phyloP scores from a whole-genome alignment of 2,797 vertebrate genomes.

The Myotis vivesi region DNA sequence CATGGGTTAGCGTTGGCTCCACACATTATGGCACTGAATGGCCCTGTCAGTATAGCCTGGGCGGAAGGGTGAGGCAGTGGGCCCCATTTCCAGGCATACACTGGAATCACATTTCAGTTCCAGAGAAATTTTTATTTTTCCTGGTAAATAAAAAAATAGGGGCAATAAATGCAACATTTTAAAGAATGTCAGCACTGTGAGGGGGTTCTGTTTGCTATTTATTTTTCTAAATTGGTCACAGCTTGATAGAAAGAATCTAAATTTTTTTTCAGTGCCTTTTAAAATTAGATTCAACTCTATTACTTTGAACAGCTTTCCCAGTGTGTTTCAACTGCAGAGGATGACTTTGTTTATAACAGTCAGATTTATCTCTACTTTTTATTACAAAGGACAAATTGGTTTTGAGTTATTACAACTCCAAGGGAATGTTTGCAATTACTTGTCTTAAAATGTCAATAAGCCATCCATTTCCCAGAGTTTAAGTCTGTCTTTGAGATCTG shows the following conservation, averaged over 20 bases:
- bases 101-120: neutral
- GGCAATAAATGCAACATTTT: slow-evolving; percentile 43
- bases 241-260: slow-evolving; percentile 34
- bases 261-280: slow-evolving; percentile 60
- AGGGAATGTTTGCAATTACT: slow-evolving; percentile 67
- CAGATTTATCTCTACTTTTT: slow-evolving; percentile 63
- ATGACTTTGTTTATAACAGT: slow-evolving; percentile 40
- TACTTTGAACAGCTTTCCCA: slow-evolving; percentile 53
- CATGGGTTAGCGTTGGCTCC: neutral
- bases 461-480: slow-evolving; percentile 66
- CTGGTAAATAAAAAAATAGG: slow-evolving; percentile 36
- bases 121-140: slow-evolving; percentile 39
- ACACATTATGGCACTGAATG: neutral
- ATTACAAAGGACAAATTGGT: slow-evolving; percentile 59
- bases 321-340: slow-evolving; percentile 15
- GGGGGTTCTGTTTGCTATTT: slow-evolving; percentile 57
- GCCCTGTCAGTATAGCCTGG: neutral
- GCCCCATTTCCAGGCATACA: neutral
- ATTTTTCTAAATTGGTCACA: slow-evolving; percentile 66
- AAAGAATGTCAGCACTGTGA: slow-evolving; percentile 31
- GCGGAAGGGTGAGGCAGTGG: neutral
- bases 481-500: slow-evolving; percentile 61
- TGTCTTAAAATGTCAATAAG: slow-evolving; percentile 61
- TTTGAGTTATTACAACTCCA: slow-evolving; percentile 58
- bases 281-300: slow-evolving; percentile 61